phyloP scores from a whole-genome alignment of 92 coral and sea anemone species.

The Epizoanthus fatuus region DNA sequence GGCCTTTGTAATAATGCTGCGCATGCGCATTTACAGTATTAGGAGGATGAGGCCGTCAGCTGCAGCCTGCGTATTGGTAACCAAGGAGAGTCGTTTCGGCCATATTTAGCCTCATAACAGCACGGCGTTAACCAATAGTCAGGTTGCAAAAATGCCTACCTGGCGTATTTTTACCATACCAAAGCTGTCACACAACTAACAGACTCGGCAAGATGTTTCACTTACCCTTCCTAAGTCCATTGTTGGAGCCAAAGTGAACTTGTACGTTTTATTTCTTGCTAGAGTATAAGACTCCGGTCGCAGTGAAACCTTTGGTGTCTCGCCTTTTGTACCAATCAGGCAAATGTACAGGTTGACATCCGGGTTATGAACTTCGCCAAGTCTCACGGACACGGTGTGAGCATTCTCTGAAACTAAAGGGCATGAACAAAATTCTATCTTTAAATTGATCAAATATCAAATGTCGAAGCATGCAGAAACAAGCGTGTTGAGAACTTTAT shows the following conservation, averaged over 20 bases:
- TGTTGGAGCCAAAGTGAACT: constrained; percentile 87
- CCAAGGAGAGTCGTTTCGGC: too few species aligned
- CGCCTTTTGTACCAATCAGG: constrained; percentile 87
- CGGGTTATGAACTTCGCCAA: constrained; percentile 90
- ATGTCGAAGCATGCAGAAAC: too few species aligned
- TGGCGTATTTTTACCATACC: background rate
- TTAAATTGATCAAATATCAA: too few species aligned
- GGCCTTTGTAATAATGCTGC: background rate
- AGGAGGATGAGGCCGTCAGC: too few species aligned
- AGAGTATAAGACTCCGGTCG: constrained; percentile 81
- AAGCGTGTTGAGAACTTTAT: too few species aligned
- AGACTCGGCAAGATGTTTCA: background rate
- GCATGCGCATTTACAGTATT: too few species aligned
- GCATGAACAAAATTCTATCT: background rate
- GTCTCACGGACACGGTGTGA: constrained; percentile 83
- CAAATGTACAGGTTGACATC: constrained; percentile 83
- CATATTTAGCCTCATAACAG: too few species aligned
- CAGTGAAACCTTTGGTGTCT: constrained; percentile 87
- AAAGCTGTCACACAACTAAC: background rate
- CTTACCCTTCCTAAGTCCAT: constrained; percentile 91
- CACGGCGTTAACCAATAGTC: too few species aligned
- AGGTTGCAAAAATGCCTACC: too few species aligned
- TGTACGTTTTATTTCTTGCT: constrained; percentile 82
- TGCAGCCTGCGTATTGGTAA: too few species aligned
- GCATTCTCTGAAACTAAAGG: constrained; percentile 74